These are phyloP conservation scores for Ciona savignyi DNA, from an alignment of 23 tunicate genomes.

Conservation along the genomic window DNA sequence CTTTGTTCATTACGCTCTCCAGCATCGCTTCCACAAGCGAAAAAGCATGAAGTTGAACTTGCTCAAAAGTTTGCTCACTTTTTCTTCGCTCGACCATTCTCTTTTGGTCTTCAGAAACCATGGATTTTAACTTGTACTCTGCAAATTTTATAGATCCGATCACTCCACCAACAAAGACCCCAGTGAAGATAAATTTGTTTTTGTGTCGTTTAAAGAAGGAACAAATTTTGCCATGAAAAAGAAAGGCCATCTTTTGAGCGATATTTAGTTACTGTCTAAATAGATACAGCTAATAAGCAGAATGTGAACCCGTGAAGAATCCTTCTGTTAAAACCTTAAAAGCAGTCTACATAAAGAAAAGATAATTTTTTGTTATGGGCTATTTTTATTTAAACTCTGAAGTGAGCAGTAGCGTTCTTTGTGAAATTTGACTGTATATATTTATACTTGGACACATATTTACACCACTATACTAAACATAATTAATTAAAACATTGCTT, in stretches of 20 bases:
- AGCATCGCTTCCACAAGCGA: slow-evolving; percentile 33
- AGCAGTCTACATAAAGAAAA: no score
- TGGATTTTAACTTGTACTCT: slow-evolving; percentile 52
- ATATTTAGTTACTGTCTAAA: slow-evolving; percentile 9
- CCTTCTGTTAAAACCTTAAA: no score
- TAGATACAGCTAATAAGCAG: no score
- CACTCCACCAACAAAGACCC: slow-evolving; percentile 75
- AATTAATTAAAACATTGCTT: no score
- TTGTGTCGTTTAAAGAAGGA: slow-evolving; percentile 45
- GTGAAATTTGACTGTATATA: no score
- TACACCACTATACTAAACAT: no score
- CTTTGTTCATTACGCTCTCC: slow-evolving; percentile 9
- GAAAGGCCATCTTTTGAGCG: slow-evolving; percentile 17
- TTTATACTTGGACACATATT: no score
- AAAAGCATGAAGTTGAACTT: slow-evolving; percentile 51
- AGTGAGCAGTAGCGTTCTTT: no score
- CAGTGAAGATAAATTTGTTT: slow-evolving; percentile 73
- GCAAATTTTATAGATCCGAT: slow-evolving; percentile 48
- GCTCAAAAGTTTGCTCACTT: slow-evolving; percentile 28
- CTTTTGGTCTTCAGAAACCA: slow-evolving; percentile 42
- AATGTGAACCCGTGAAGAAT: no score
- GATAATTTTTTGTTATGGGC: no score
- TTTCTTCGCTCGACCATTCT: slow-evolving; percentile 9
- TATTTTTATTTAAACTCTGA: no score
- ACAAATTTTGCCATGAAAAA: slow-evolving; percentile 22